phyloP scores from a whole-genome alignment of 1,140 invertebrate species.

The Panagrolaimus sp. region DNA sequence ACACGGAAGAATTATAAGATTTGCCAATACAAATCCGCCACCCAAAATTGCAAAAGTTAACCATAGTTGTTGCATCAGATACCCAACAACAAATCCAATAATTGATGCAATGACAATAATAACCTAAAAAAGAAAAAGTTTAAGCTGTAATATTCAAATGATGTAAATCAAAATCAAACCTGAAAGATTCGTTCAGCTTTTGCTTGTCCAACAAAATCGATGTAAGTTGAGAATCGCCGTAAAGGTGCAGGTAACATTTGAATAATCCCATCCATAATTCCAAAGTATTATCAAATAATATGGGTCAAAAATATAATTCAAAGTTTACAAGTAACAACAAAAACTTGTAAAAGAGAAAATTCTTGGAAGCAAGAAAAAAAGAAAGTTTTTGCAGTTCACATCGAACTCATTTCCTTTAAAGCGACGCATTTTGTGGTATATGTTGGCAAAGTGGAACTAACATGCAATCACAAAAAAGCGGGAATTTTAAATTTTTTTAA shows the following conservation, averaged over 20 bases:
- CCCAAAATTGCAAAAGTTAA: conserved; percentile 37
- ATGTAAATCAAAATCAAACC: background rate
- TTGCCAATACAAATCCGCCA: conserved; percentile 39
- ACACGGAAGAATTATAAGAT: conserved; percentile 45
- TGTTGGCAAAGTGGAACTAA: no score
- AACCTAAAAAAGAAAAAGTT: conserved; percentile 33
- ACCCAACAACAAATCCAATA: conserved; percentile 46
- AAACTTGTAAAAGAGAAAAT: no score
- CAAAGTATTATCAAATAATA: no score
- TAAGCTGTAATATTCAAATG: background rate
- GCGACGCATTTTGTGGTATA: no score
- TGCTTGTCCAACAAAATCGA: conserved; percentile 15
- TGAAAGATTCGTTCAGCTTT: conserved; percentile 9
- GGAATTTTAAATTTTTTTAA: no score
- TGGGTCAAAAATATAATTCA: no score
- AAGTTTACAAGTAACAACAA: no score
- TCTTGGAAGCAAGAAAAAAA: no score
- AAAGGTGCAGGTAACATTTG: conserved; percentile 3
- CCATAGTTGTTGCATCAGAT: conserved; percentile 40
- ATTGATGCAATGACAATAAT: conserved; percentile 40
- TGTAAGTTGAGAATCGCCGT: background rate
- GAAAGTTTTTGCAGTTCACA: no score
- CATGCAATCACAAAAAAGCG: no score
- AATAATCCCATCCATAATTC: conserved; percentile 4
- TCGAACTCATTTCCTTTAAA: no score